Percentiles rank a stretch among this genome's conserved stretches.
Conservation (phyloP, 1,140 invertebrate species). For the Drosophila ironensis region DNA sequence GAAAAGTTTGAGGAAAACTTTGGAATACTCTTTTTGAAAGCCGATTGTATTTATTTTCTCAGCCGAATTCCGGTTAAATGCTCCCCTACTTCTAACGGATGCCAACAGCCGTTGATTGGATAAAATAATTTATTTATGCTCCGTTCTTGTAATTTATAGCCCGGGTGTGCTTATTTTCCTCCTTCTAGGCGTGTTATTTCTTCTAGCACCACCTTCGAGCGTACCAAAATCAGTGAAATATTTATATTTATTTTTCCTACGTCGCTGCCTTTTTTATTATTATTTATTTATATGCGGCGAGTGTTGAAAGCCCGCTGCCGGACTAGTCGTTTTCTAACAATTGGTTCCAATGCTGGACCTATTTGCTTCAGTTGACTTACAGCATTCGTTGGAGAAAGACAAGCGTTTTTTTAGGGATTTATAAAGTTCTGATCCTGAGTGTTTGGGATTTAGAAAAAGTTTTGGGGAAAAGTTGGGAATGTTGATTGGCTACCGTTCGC, state of each 20-base stretch:
- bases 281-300: constrained; percentile 71
- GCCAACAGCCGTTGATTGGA: constrained; percentile 32
- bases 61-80: constrained; percentile 5
- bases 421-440: neutral
- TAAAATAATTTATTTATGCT: constrained; percentile 34
- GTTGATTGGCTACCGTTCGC: constrained; percentile 61
- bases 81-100: constrained; percentile 3
- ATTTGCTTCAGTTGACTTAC: constrained; percentile 76
- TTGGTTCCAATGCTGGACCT: constrained; percentile 51
- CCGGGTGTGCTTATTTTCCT: constrained; percentile 31
- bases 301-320: constrained; percentile 64
- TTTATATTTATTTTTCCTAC: constrained; percentile 73
- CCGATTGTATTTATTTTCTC: constrained; percentile 21
- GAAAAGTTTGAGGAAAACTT: constrained; percentile 8
- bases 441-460: too few relatives aligned
- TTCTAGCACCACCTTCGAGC: constrained; percentile 20
- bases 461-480: constrained; percentile 31
- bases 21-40: constrained; percentile 28
- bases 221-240: constrained; percentile 48
- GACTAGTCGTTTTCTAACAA: constrained; percentile 48
- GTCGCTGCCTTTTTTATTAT: constrained; percentile 58
- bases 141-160: constrained; percentile 62
- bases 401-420: constrained; percentile 9
- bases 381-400: constrained; percentile 66
- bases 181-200: constrained; percentile 24